Evolutionary conservation across 2,888 invertebrate species (phyloP).

Genomic region (Fabriciana adippe): DNA sequence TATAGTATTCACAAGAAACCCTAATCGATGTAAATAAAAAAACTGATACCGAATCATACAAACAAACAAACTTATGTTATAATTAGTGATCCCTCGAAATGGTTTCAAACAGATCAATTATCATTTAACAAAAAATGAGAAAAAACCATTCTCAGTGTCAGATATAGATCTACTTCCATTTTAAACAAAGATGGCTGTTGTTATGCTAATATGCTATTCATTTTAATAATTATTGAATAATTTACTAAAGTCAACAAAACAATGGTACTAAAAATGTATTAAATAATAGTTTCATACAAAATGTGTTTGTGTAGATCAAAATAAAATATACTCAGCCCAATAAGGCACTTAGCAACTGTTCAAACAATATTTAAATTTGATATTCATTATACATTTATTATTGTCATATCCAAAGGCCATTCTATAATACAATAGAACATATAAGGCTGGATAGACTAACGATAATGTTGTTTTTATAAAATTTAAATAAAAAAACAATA

Average conservation of each 20-base stretch:
- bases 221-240: background rate
- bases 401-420: constrained; percentile 26
- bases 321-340: background rate
- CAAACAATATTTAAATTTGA: background rate
- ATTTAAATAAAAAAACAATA: background rate
- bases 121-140: too few species aligned
- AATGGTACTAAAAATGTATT: background rate
- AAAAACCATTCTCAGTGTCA: too few species aligned
- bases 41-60: too few species aligned
- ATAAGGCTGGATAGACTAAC: constrained; percentile 21
- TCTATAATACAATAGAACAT: constrained; percentile 30
- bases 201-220: background rate
- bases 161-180: background rate
- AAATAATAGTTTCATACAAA: background rate
- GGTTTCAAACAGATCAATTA: too few species aligned
- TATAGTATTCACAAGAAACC: too few species aligned
- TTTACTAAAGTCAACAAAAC: background rate
- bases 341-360: background rate
- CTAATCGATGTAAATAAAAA: too few species aligned
- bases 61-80: too few species aligned
- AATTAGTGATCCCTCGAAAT: too few species aligned
- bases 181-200: background rate
- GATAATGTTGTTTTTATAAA: background rate
- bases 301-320: background rate
- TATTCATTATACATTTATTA: constrained; percentile 7